Conservation (phyloP, 2,113 vertebrate genomes). For the Anolis carolinensis region DNA sequence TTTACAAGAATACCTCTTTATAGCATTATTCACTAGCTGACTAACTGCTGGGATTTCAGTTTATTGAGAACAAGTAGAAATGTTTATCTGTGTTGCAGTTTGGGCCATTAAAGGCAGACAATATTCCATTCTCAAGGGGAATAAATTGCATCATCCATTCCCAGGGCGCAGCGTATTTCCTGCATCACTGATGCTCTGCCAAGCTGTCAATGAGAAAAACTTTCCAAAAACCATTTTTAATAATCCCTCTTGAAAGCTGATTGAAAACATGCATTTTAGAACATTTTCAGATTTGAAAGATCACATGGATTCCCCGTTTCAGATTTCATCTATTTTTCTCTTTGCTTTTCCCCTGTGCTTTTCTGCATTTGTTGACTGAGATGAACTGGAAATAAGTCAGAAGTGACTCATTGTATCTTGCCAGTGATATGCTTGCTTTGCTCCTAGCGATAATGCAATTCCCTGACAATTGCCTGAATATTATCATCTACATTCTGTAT, state of each 20-base stretch:
- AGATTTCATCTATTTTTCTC: background rate
- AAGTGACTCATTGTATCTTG: slow-evolving; percentile 6
- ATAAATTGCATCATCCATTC: slow-evolving; percentile 25
- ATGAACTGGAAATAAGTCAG: slow-evolving; percentile 17
- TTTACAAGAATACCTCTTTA: background rate
- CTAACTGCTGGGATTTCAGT: background rate
- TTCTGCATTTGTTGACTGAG: background rate
- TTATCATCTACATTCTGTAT: background rate
- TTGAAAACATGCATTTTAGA: slow-evolving; percentile 26
- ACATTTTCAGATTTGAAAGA: background rate
- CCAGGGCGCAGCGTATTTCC: slow-evolving; percentile 1
- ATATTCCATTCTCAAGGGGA: slow-evolving; percentile 10
- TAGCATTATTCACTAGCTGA: background rate
- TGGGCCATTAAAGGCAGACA: background rate
- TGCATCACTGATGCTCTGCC: slow-evolving; percentile 19
- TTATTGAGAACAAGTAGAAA: slow-evolving; percentile 1
- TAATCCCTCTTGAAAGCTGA: slow-evolving; percentile 18
- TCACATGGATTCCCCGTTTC: slow-evolving; percentile 9
- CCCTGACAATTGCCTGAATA: slow-evolving; percentile 6
- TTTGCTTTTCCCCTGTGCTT: background rate
- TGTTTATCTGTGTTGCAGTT: background rate
- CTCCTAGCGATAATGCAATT: slow-evolving; percentile 22
- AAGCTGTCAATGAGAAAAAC: background rate
- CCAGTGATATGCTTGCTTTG: slow-evolving; percentile 24
- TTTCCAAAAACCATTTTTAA: slow-evolving; percentile 18